These are phyloP conservation scores for Theretra japonica DNA, from an alignment of 2,888 invertebrate species.

Conservation along the genomic window DNA sequence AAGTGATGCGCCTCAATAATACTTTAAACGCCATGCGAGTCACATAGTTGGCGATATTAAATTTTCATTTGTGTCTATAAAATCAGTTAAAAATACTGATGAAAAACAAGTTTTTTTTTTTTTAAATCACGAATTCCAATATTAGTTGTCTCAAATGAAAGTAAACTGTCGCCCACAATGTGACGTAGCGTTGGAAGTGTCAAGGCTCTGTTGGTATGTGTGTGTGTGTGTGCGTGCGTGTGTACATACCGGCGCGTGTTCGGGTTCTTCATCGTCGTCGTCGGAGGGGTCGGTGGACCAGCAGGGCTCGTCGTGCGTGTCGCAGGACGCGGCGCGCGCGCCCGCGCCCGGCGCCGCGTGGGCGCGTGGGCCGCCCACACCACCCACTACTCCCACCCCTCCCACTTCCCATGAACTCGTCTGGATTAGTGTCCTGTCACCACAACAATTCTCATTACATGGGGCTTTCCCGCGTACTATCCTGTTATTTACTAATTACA, in stretches of 20 bases:
- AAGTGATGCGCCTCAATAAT: background rate
- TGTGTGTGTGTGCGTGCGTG: background rate
- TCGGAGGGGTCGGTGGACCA: conserved; percentile 97
- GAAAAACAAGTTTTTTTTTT: too few species aligned
- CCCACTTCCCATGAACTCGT: conserved; percentile 90
- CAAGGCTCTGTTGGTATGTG: background rate
- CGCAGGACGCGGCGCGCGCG: conserved; percentile 70
- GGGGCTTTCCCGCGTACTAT: too few species aligned
- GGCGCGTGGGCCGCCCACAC: conserved; percentile 37
- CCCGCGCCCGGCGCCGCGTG: conserved; percentile 86
- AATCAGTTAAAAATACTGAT: too few species aligned
- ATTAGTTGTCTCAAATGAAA: too few species aligned
- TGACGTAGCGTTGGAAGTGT: background rate
- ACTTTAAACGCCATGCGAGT: too few species aligned
- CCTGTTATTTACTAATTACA: too few species aligned
- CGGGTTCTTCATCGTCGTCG: conserved; percentile 94
- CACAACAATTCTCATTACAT: too few species aligned
- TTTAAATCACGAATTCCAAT: too few species aligned
- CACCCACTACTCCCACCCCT: conserved; percentile 57
- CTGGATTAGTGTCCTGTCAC: conserved; percentile 88
- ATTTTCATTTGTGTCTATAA: too few species aligned
- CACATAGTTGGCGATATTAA: too few species aligned
- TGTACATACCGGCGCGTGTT: conserved; percentile 80
- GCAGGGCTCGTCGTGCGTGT: conserved; percentile 89
- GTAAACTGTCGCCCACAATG: too few species aligned